phyloP scores from a whole-genome alignment of 2,113 vertebrate genomes.

The Tragelaphus buxtoni region DNA sequence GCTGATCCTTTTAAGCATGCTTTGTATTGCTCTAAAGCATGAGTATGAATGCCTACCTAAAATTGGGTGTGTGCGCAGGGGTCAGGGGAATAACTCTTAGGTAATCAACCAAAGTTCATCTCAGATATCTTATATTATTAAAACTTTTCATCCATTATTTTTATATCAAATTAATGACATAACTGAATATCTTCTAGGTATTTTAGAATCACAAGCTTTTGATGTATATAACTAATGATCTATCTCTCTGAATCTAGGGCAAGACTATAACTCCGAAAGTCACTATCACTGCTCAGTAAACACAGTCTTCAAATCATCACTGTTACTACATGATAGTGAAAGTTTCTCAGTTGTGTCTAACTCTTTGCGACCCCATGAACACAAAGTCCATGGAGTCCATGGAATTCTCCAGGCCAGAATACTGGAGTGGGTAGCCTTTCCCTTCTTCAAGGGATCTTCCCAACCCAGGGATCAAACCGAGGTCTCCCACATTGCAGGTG shows the following conservation, averaged over 20 bases:
- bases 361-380: rapidly evolving
- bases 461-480: not conserved
- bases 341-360: not conserved
- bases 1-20: not conserved
- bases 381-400: not conserved
- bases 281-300: not conserved
- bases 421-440: not conserved
- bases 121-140: not conserved
- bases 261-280: not conserved
- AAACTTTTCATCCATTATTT: not conserved
- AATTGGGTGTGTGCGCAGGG: not conserved
- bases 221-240: not conserved
- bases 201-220: not conserved
- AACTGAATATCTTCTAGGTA: not conserved
- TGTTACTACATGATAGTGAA: not conserved
- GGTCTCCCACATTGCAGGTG: not conserved
- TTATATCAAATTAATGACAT: not conserved
- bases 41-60: not conserved
- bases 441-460: not conserved
- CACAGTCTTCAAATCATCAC: not conserved
- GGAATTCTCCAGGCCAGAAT: not conserved
- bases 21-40: not conserved
- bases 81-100: not conserved
- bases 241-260: not conserved
- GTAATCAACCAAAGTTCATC: not conserved